phyloP scores from a whole-genome alignment of 1,140 invertebrate genomes.

The Dufourea novaeangliae region DNA sequence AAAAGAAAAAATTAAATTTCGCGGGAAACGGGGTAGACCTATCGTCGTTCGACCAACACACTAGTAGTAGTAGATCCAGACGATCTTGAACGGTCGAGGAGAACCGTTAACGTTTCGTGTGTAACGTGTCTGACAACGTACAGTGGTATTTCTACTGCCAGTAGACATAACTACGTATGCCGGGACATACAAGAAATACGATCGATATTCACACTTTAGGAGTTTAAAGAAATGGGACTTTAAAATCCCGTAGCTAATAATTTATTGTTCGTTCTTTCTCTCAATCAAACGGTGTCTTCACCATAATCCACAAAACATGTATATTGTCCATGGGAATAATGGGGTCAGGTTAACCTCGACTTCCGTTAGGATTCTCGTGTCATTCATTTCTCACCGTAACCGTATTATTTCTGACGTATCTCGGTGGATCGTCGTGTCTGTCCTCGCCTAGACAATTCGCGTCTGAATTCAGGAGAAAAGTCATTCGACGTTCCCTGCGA shows the following conservation, averaged over 20 bases:
- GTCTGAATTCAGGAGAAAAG: background rate
- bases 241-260: too few species aligned
- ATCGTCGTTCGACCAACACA: background rate
- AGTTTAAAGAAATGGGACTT: too few species aligned
- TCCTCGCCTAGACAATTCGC: background rate
- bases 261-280: too few species aligned
- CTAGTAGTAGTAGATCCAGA: background rate
- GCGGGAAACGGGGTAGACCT: background rate
- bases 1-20: background rate
- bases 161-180: background rate
- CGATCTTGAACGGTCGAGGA: background rate
- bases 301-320: too few species aligned
- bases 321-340: too few species aligned
- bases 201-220: too few species aligned
- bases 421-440: too few species aligned
- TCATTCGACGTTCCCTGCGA: constrained; percentile 31
- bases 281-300: too few species aligned
- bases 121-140: background rate
- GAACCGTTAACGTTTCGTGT: background rate
- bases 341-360: too few species aligned
- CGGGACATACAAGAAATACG: background rate
- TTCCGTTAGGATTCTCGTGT: too few species aligned
- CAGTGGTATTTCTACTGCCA: constrained; percentile 7
- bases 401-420: too few species aligned
- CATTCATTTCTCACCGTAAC: too few species aligned